Conservation (phyloP, 2,113 vertebrate species). For the Austrofundulus limnaeus region DNA sequence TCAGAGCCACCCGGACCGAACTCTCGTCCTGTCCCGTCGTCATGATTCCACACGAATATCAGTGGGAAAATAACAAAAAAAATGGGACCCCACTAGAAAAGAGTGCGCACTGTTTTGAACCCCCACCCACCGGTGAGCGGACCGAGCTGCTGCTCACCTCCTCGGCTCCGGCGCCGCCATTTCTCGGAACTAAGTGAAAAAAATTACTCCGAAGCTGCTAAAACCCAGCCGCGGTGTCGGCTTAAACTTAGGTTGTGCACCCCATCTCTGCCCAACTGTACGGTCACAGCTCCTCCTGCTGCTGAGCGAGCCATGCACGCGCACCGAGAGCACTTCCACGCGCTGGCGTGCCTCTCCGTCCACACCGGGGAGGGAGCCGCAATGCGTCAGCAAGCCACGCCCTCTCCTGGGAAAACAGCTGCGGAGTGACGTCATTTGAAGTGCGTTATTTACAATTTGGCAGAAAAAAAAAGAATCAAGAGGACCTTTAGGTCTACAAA, state of each 20-base stretch:
- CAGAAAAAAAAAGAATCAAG: too few relatives aligned
- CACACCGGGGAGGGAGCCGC: conserved; percentile 67
- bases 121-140: conserved; percentile 1
- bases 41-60: conserved; percentile 73
- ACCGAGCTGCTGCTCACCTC: conserved; percentile 47
- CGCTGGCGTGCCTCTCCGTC: conserved; percentile 1
- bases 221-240: neutral
- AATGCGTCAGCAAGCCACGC: conserved; percentile 81
- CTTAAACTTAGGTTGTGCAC: neutral
- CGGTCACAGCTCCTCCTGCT: conserved; percentile 20
- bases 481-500: neutral
- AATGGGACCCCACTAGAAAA: neutral
- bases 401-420: conserved; percentile 34
- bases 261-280: conserved; percentile 36
- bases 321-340: neutral
- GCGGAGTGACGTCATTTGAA: conserved; percentile 54
- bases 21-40: conserved; percentile 87
- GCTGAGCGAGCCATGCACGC: conserved; percentile 14
- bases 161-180: conserved; percentile 51
- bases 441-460: neutral
- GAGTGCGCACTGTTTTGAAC: conserved; percentile 34
- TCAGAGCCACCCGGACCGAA: conserved; percentile 91
- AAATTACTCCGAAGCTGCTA: neutral
- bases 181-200: conserved; percentile 15
- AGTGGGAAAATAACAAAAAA: neutral